Conservation (phyloP, 2,797 vertebrate genomes). For the Leptodactylus fallax region DNA sequence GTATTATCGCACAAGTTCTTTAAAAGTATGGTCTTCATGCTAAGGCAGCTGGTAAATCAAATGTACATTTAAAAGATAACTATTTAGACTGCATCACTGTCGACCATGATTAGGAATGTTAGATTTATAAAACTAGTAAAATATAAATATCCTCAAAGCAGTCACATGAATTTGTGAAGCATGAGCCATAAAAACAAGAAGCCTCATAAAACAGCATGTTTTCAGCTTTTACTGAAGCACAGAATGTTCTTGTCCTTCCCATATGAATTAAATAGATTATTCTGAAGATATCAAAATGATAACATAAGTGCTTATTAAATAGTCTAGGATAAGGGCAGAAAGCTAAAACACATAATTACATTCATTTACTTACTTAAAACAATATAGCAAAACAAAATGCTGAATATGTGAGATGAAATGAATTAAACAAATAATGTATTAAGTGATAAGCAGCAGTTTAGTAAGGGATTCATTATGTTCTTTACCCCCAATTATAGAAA, state of each 20-base stretch:
- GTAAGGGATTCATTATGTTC: background rate
- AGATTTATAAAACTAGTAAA: constrained; percentile 25
- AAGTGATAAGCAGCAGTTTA: background rate
- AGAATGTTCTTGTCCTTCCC: constrained; percentile 9
- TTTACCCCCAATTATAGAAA: background rate
- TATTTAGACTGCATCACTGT: background rate
- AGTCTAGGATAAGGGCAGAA: background rate
- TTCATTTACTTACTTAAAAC: constrained; percentile 1
- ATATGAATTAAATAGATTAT: constrained; percentile 43
- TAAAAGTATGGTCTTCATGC: background rate
- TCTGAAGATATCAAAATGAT: constrained; percentile 14
- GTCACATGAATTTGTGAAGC: constrained; percentile 16
- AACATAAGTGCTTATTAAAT: constrained; percentile 1
- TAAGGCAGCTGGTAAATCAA: constrained; percentile 15
- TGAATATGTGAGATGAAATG: background rate
- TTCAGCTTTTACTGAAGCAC: constrained; percentile 25
- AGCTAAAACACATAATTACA: constrained; percentile 18
- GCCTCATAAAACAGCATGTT: constrained; percentile 47
- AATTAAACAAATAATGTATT: background rate
- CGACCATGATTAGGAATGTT: background rate
- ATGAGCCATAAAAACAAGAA: constrained; percentile 36
- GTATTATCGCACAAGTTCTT: no score
- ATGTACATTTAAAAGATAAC: constrained; percentile 11
- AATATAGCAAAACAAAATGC: constrained; percentile 6
- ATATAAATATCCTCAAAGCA: constrained; percentile 28